Evolutionary conservation across 2,113 vertebrate genomes (phyloP), one percentile per base, ranked within the genome.

Genomic region (Eclectus roratus): DNA sequence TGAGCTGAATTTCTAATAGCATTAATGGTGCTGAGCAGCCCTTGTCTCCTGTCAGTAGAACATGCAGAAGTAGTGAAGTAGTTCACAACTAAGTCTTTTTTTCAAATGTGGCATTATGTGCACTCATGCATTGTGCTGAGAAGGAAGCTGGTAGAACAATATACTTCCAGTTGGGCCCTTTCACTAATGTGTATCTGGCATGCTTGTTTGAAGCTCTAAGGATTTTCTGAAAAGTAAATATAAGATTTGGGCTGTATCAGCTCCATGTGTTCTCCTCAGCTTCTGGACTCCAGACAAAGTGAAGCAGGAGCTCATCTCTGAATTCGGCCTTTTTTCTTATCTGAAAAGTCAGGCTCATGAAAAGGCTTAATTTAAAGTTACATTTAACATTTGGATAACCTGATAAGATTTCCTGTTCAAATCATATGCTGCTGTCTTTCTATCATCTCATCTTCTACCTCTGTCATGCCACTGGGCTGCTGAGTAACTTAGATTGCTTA

Each of bases 1-100:
- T 70, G 89, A 93, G 81, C 78, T 88, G 91, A 80, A 95, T 93
- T 83, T 85, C 29, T 41, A 95, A 70, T 4, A 55, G 56, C 44
- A 18, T 35, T 46, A 64, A 43, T 7, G 8, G 23, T 73, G 74
- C 74, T 0, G 0, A 85, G 79, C 41, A 88, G 8, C 17, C 66
- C 44, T 55, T 13, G n/a, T 47, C 49, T 88, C 15, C 50, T 53
- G 60, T 23, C 61, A 66, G 19, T 39, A 68, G 78, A 69, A 86
- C 11, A 11, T 4, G 46, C n/a, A 53, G 37, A 89, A 80, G 31
- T 60, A 52, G 15, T 39, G 31, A 89, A 80, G 28, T 50, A 52
- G 12, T 77, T 13, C 13, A 27, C 1, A 44, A 25, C 9, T n/a
- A 46, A 88, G 17, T 41, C 28, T 56, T 37, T 33, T 66, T 31